Base-by-base conservation (phyloP, 2,888 invertebrate species). In the Pyralis farinalis region DNA sequence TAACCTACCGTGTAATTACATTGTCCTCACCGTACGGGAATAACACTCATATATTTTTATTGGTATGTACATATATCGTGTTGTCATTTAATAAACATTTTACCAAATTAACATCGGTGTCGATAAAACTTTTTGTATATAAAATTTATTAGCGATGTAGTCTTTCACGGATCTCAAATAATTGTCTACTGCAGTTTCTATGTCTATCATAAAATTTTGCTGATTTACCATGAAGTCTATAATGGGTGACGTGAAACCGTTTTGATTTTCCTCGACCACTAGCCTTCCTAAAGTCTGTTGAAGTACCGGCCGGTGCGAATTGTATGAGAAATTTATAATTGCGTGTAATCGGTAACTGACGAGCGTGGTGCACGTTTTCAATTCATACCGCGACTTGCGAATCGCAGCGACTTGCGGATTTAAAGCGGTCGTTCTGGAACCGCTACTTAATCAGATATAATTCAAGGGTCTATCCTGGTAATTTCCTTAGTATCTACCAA, bases 341-440 rank as follows among this genome's bases (percentile, higher is more conserved):
- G 69, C 69, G 55, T 63, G 63, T 71, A 73, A 79, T 76, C 68
- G 68, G 49, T 49, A 49, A 56, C 47, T 61, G 67, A 69, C 54
- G 55, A 69, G 65, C 74, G 68, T 71, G 56, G 55, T 56, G 59
- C 81, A 80, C 78, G 80, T 66, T 73, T 79, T 71, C 71, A 69
- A 72, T 73, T 59, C 60, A 51, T 51, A 40, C 51, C 58, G 49
- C 54, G 51, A 42, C 47, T 38, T 25, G 39, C 28, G 7, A 28
- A 25, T 34, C 21, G 30, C 20, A 21, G 37, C 22, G 30, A 30
- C 30, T 37, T 12, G 37, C 30, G 21, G 7, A 25, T 25, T 25
- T 7, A 25, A 25, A n/a, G 7, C 25, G 16, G 4, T 16, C 16
- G 16, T 16, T 16, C 4, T 16, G 4, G 16, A 16, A 16, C 16